A percentile compares a stretch with the other conserved stretches of the same genome.
These are phyloP conservation scores for Spinus pinus DNA, from an alignment of 2,797 vertebrate species.

Conservation along the genomic window DNA sequence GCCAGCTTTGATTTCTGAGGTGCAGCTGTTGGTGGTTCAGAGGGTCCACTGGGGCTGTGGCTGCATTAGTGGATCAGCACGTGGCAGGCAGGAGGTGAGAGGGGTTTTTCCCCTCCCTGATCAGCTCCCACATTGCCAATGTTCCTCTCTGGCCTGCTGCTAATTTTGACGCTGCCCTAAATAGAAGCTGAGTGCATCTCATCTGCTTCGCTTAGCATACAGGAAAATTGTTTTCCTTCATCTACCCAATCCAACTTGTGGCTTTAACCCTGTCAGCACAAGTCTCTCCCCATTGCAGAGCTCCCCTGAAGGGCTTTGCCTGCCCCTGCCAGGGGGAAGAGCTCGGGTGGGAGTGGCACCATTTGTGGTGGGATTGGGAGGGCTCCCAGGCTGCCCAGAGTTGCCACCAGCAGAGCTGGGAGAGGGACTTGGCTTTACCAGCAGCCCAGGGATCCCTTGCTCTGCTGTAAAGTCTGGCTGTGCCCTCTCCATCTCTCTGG, in stretches of 20 bases:
- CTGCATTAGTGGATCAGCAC: neutral
- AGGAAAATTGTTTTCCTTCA: constrained; percentile 48
- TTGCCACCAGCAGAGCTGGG: neutral
- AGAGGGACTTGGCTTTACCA: neutral
- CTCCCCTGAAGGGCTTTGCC: neutral
- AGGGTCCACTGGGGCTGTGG: neutral
- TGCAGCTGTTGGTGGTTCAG: neutral
- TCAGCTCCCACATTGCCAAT: constrained; percentile 35
- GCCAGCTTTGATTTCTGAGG: neutral
- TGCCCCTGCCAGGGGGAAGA: neutral
- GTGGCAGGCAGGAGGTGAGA: neutral
- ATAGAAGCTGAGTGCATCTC: constrained; percentile 67
- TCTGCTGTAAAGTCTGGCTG: fast-evolving
- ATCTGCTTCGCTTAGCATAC: constrained; percentile 44
- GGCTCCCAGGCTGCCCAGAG: neutral
- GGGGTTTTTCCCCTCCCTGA: constrained; percentile 22
- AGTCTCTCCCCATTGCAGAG: neutral
- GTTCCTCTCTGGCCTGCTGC: constrained; percentile 58
- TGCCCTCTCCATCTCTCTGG: neutral
- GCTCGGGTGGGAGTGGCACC: fast-evolving
- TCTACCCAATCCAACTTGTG: neutral
- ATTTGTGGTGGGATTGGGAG: fast-evolving
- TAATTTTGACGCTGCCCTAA: constrained; percentile 70
- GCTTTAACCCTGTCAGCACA: constrained; percentile 38
- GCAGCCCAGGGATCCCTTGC: neutral